Base-by-base conservation (phyloP, 92 coral and sea anemone genomes). In the Siderastrea siderea region DNA sequence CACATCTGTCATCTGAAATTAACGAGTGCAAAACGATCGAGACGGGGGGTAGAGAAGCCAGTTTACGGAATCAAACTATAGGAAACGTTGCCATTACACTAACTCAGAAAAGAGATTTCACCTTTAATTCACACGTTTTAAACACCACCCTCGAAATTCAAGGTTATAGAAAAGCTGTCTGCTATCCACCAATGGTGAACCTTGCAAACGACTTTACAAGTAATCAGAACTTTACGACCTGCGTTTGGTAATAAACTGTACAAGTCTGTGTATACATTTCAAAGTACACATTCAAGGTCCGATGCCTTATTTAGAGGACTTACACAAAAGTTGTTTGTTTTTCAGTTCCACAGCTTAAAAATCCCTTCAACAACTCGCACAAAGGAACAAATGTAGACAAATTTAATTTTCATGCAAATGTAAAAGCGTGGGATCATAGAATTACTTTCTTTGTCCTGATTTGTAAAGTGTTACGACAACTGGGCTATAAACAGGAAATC, bases 361-460 rank as follows among this genome's bases (percentile, higher is more conserved):
- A 53, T 71, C 75, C 54, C 49, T 9, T 71, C 64, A 72, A 74
- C 80, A 80, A 72, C 82, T 14, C 83, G 76, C 81, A 59, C 72
- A 53, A 79, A 45, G 70, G 17, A 72, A 67, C 45, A 66, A 68
- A 65, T 44, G 14, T 66, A 50, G 91, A 55, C 90, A 63, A 50
- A 46, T 38, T 63, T 79, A 82, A 93, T 93, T 93, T 84, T 93
- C 87, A 93, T 93, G 94, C 93, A 86, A 93, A 93, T 93, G 43
- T 15, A 5, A 67, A 79, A 66, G 91, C 90, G 94, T 86, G 91
- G 87, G 86, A 70, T 63, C 9, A 46, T 16, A 64, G 64, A 87
- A 68, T 58, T 83, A 80, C 53, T 69, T 80, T 75, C 79, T 84
- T 92, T 86, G 68, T 75, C 70, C 73, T 88, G 71, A 52, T 59